Base-by-base conservation (phyloP, 2,888 invertebrate species). In the Dione vanillae region DNA sequence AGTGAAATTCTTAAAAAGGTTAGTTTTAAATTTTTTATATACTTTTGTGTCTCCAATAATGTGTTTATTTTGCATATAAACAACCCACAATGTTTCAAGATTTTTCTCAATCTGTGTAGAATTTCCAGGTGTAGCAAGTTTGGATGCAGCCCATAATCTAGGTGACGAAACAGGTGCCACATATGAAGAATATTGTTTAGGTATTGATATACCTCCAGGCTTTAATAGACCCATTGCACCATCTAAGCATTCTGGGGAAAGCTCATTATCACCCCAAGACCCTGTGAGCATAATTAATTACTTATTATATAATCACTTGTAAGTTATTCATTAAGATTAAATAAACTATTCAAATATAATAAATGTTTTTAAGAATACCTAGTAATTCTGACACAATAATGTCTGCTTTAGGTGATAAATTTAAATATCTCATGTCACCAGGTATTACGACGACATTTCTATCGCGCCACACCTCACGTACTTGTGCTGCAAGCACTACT, bases 211-310 rank as follows among this genome's bases (percentile, higher is more conserved):
- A 20, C 99, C 99, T 83, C 96, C 96, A 27, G 96, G 94, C 91
- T 96, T 96, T 7, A 99, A 91, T 76, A 98, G 96, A 49, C 96
- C 95, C 79, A 98, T 97, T 2, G 98, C 98, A 2, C 99, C 98
- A 89, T 99, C 99, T 64, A 99, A 94, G 87, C 99, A 99, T 89
- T 99, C 99, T 0, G 99, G 99, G 0, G 99, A 98, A 12, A 99
- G 94, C 91, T 99, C 99, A 86, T 99, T 99, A 87, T 99, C 99
- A 20, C 99, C 99, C 94, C 99, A 99, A 1, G 99, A 99, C 0
- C 96, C 95, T 94, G 78, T 14, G 79, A 69, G 69, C 10, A 40
- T 16, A 12, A 20, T 35, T n/a, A 37, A 20, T 35, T 37, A 19
- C 20, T 10, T 58, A 58, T 37, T 49, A 12, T 1, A 27, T n/a